Evolutionary conservation across 2,797 vertebrate species (phyloP).

Genomic region (Columba guinea): DNA sequence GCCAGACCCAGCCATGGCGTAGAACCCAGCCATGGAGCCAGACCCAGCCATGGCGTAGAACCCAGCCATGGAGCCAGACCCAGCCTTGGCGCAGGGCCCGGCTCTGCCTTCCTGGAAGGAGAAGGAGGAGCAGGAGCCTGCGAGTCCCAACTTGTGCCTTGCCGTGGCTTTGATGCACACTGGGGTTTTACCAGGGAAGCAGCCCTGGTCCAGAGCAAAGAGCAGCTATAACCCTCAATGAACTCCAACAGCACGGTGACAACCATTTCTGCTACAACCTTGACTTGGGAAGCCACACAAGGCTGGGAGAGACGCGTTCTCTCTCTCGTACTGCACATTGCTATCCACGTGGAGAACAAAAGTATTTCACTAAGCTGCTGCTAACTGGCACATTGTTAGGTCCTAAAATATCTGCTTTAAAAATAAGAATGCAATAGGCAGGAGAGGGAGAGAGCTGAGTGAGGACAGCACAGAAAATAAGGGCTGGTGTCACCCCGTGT

Average conservation of each 20-base stretch:
- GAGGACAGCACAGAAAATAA: neutral
- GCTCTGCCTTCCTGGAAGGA: neutral
- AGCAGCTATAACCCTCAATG: neutral
- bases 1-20: too few species aligned
- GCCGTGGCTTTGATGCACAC: accelerated
- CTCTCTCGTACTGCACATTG: accelerated
- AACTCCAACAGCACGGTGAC: accelerated
- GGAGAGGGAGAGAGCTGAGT: neutral
- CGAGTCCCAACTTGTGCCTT: neutral
- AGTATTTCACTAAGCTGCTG: neutral
- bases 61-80: neutral
- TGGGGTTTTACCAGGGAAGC: neutral
- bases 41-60: too few species aligned
- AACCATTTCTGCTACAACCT: neutral
- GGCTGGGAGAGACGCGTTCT: neutral
- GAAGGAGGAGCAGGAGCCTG: neutral
- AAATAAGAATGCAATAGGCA: neutral
- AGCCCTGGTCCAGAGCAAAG: neutral
- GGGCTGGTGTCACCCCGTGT: neutral
- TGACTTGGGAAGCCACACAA: neutral
- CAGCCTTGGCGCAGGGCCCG: neutral
- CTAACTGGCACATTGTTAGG: neutral
- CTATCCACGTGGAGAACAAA: neutral
- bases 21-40: too few species aligned
- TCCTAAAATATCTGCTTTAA: neutral